phyloP scores from a whole-genome alignment of 2,888 invertebrate species.

The Neoitamus cyanurus region DNA sequence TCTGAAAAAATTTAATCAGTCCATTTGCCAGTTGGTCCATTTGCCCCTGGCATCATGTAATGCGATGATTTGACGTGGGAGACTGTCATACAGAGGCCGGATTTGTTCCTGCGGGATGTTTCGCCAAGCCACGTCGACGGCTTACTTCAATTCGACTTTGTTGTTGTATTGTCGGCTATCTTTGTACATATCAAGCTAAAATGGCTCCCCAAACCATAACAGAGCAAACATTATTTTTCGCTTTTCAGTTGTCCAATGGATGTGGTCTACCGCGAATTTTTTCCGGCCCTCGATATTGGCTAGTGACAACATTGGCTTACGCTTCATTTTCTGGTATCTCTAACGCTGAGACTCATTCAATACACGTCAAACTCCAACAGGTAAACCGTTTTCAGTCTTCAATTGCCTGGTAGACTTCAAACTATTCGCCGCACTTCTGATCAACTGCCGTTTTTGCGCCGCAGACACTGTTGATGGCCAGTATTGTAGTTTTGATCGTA shows the following conservation, averaged over 20 bases:
- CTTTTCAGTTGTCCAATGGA: background rate
- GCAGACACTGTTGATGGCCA: background rate
- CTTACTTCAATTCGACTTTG: background rate
- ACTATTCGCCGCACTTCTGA: background rate
- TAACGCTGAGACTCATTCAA: background rate
- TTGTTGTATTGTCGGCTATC: background rate
- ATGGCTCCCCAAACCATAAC: background rate
- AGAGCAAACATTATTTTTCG: slow-evolving; percentile 22
- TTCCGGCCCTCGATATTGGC: background rate
- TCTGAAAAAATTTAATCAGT: background rate
- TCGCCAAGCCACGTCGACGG: background rate
- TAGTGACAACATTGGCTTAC: background rate
- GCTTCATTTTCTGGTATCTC: background rate
- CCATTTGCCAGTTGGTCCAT: background rate
- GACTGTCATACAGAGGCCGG: background rate
- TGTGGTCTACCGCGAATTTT: background rate
- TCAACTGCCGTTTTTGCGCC: background rate
- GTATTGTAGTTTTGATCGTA: background rate
- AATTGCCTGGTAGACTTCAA: background rate
- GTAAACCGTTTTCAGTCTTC: background rate
- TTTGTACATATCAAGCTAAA: background rate
- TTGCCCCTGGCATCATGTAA: background rate
- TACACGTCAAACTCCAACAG: background rate
- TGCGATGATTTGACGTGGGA: background rate
- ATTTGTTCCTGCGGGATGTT: no score